Base-by-base conservation (phyloP, 2,113 vertebrate species). In the Equus przewalskii region DNA sequence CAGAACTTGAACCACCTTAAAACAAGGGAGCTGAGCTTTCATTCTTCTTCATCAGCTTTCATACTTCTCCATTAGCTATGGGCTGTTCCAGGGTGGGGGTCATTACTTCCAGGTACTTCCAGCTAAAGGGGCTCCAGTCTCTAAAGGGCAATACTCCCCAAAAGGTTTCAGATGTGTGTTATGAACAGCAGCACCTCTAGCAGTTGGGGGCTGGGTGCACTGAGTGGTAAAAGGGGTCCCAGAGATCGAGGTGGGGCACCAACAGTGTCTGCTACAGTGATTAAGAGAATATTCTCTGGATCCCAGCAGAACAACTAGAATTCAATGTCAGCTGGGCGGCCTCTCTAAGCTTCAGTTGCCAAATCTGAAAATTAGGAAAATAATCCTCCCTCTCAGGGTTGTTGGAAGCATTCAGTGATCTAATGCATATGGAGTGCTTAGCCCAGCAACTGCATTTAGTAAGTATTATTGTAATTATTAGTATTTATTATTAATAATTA, bases 401-500 rank as follows among this genome's bases (percentile, higher is more conserved):
- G 15, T 70, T 46, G 21, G 60, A 81, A 81, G 56, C n/a, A 65
- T 80, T 80, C 58, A 70, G 15, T 41, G 73, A 96, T 70, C 79
- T 89, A 64, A 96, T 64, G 60, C 33, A 54, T 70, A 22, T 64
- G 28, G 85, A 86, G 51, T 69, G 56, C 56, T 97, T 65, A 96
- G 89, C 36, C 44, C 58, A 85, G 58, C 1, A 21, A 85, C 72
- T 75, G 28, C 67, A 44, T 84, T 91, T 81, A 58, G 33, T 54
- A 80, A 85, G 33, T 72, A 70, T 82, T 82, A 93, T 44, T 97
- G 49, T 86, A 80, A 80, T 96, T 93, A 91, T 86, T 90, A 46
- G 64, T 64, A 64, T 46, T 95, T 90, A 91, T 95, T 96, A 94
- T 86, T 93, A 93, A 95, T 78, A 94, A 97, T 79, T 86, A 81